A percentile compares a stretch with the other conserved stretches of the same genome.
Evolutionary conservation across 2,113 vertebrate genomes (phyloP).

Genomic region (Perca flavescens): DNA sequence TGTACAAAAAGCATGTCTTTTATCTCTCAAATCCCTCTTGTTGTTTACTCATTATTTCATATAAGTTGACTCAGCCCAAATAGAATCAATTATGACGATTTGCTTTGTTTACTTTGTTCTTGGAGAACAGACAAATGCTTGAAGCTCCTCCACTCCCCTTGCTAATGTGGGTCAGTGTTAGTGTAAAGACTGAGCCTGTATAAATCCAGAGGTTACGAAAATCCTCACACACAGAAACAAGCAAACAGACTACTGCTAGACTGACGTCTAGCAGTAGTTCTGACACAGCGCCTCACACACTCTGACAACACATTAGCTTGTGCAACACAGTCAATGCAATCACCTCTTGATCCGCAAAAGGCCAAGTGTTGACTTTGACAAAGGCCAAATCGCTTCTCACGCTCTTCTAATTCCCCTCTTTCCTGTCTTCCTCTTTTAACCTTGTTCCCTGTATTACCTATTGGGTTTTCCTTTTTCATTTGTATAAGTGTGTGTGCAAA

Average conservation of each 20-base stretch:
- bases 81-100: constrained; percentile 68
- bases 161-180: constrained; percentile 61
- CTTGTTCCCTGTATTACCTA: neutral
- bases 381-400: constrained; percentile 75
- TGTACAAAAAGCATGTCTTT: constrained; percentile 27
- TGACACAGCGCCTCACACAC: constrained; percentile 52
- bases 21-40: constrained; percentile 15
- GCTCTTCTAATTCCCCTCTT: constrained; percentile 36
- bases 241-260: constrained; percentile 63
- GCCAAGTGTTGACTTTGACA: constrained; percentile 82
- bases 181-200: constrained; percentile 38
- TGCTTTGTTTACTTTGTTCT: constrained; percentile 58
- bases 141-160: constrained; percentile 19
- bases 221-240: constrained; percentile 54
- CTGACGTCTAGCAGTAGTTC: constrained; percentile 56
- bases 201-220: constrained; percentile 67
- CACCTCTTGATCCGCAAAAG: constrained; percentile 73
- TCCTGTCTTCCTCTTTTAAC: constrained; percentile 32
- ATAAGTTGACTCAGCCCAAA: constrained; percentile 59
- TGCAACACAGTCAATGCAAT: constrained; percentile 62
- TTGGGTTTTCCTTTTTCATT: neutral
- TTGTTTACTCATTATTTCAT: constrained; percentile 67
- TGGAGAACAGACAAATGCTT: constrained; percentile 40
- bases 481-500: neutral
- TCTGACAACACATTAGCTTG: constrained; percentile 59